Conservation (phyloP, 2,797 vertebrate genomes). For the Spinus olivaceus region DNA sequence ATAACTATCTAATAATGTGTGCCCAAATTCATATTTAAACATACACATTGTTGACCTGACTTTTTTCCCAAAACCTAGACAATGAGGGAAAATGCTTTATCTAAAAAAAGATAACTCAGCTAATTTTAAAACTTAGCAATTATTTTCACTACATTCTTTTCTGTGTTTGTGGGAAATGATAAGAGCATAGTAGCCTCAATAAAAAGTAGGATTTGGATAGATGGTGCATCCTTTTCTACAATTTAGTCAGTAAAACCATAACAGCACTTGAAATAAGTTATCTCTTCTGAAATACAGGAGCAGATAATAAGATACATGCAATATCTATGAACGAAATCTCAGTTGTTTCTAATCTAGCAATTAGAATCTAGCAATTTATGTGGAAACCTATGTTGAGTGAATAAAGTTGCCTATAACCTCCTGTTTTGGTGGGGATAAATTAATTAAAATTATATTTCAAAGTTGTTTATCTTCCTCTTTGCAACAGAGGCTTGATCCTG, state of each 20-base stretch:
- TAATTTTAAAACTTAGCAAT: not conserved
- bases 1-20: not conserved
- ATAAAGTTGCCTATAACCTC: not conserved
- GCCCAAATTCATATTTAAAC: not conserved
- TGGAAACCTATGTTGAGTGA: not conserved
- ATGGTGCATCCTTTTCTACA: not conserved
- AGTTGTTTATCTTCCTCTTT: not conserved
- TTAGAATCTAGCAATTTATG: not conserved
- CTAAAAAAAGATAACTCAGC: not conserved
- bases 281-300: not conserved
- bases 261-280: not conserved
- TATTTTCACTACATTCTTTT: not conserved
- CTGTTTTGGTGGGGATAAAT: not conserved
- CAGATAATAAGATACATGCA: not conserved
- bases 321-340: not conserved
- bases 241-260: not conserved
- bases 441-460: not conserved
- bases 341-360: not conserved
- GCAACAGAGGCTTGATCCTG: not conserved
- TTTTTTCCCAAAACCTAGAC: not conserved
- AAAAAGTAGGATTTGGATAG: not conserved
- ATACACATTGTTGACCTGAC: not conserved
- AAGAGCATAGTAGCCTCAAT: not conserved
- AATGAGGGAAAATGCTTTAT: not conserved
- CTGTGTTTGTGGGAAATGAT: not conserved